Evolutionary conservation across 2,113 vertebrate genomes (phyloP).

Genomic region (Paracanthobrama guichenoti): DNA sequence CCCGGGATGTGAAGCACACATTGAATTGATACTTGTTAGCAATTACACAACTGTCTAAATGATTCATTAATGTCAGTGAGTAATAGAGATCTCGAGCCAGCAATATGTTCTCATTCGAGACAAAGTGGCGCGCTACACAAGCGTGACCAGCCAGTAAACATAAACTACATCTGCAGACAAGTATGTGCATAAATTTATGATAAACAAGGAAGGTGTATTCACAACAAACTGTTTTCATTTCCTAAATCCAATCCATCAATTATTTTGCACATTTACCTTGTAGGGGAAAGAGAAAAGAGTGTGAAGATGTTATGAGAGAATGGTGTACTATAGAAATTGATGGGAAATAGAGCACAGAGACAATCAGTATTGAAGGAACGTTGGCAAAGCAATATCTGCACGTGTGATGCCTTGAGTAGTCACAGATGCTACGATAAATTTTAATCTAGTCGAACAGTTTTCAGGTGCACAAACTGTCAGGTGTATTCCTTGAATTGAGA

Average conservation of each 20-base stretch:
- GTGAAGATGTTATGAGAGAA: not conserved
- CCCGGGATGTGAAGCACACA: too few species aligned
- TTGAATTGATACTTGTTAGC: not conserved
- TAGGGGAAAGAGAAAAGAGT: not conserved
- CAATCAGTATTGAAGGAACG: not conserved
- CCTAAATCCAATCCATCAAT: slow-evolving; percentile 7
- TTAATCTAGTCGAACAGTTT: too few species aligned
- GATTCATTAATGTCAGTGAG: slow-evolving; percentile 24
- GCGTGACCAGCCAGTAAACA: not conserved
- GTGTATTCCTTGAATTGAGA: too few species aligned
- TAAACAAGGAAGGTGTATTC: slow-evolving; percentile 22
- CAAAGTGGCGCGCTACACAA: not conserved
- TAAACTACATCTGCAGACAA: not conserved
- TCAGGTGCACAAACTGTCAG: too few species aligned
- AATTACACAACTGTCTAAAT: not conserved
- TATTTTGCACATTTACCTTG: not conserved
- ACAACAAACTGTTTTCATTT: slow-evolving; percentile 9
- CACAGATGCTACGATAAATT: not conserved
- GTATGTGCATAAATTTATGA: not conserved
- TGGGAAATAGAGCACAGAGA: not conserved
- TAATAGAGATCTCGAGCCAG: not conserved
- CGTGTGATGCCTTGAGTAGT: not conserved
- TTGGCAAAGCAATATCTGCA: not conserved
- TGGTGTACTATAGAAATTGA: not conserved
- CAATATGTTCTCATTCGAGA: not conserved